Percentiles rank a stretch among this genome's conserved stretches.
These are phyloP conservation scores for Anniella stebbinsi DNA, from an alignment of 2,797 vertebrate species.

Conservation along the genomic window DNA sequence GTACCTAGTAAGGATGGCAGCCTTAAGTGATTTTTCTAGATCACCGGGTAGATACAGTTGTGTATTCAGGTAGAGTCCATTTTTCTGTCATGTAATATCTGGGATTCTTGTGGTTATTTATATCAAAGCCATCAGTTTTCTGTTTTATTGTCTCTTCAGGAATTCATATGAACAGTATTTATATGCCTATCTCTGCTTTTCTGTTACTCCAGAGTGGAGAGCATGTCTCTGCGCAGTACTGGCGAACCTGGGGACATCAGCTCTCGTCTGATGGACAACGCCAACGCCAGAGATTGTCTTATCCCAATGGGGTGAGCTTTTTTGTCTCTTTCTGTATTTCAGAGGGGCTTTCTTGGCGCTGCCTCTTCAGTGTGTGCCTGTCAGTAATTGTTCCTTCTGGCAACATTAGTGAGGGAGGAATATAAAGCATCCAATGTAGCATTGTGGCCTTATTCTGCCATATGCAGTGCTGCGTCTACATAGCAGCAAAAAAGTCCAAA, in stretches of 20 bases:
- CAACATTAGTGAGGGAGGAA: background rate
- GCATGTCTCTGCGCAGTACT: slow-evolving; percentile 85
- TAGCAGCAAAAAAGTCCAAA: background rate
- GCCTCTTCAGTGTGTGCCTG: background rate
- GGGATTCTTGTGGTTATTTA: too few species aligned
- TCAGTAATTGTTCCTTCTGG: background rate
- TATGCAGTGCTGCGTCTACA: background rate
- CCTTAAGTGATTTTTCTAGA: background rate
- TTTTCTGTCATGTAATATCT: background rate
- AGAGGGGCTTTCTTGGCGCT: background rate
- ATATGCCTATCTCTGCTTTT: background rate
- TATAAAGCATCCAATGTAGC: too few species aligned
- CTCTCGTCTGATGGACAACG: slow-evolving; percentile 82
- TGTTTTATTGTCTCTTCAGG: background rate
- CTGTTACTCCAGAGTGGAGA: slow-evolving; percentile 85
- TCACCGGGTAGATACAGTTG: background rate
- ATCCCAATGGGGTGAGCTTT: slow-evolving; percentile 90
- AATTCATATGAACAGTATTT: background rate
- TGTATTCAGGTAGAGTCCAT: background rate
- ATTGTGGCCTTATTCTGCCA: background rate
- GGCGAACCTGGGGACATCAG: slow-evolving; percentile 87
- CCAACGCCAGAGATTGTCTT: slow-evolving; percentile 90
- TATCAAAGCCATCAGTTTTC: background rate
- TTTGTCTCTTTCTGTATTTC: background rate
- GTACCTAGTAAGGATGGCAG: background rate